Evolutionary conservation across 2,797 vertebrate genomes (phyloP), one percentile per base, ranked within the genome.

Genomic region (Gymnothorax reevesii): DNA sequence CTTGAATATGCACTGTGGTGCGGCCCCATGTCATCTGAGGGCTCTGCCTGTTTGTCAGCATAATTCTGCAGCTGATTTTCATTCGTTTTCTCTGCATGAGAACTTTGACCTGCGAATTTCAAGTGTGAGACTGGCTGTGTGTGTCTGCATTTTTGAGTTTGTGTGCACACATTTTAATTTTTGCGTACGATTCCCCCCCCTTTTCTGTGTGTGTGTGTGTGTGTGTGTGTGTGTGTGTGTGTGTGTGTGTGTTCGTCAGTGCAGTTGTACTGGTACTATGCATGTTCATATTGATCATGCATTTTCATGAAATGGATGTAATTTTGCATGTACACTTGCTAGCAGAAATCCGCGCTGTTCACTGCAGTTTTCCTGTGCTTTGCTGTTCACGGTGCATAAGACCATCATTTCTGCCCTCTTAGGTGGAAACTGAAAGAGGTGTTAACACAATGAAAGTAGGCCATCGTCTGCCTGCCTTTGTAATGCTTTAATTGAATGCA

Each of bases 61-160:
- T 42, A 42, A 42, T 42, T 42, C 33, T 42, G 33, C 33, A 9
- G 57, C 8, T 59, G 8, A 9, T 13, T 12, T 59, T 7, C 86
- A 75, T 88, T 80, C 27, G 57, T 71, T 82, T 33, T 80, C n/a
- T 84, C 83, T 75, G 27, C 33, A 22, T 59, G 57, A 13, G 8
- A 0, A 13, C 57, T 1, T 59, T 13, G 57, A 42, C 33, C 33
- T 42, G 33, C 33, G 33, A 42, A 42, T 42, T 42, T 42, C 33
- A 42, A 42, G 33, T 42, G 33, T 42, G 33, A 42, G 33, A 42
- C 33, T 42, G 33, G 33, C 33, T 42, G 33, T 42, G 33, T 42
- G 33, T 42, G 33, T 42, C 33, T 42, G 33, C 33, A 42, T 42
- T 42, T 42, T 42, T 42, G 33, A 1, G 33, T 42, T 1, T 60